A percentile compares a stretch with the other conserved stretches of the same genome.
Conservation (phyloP, 2,888 invertebrate species). For the Parnassius apollo region DNA sequence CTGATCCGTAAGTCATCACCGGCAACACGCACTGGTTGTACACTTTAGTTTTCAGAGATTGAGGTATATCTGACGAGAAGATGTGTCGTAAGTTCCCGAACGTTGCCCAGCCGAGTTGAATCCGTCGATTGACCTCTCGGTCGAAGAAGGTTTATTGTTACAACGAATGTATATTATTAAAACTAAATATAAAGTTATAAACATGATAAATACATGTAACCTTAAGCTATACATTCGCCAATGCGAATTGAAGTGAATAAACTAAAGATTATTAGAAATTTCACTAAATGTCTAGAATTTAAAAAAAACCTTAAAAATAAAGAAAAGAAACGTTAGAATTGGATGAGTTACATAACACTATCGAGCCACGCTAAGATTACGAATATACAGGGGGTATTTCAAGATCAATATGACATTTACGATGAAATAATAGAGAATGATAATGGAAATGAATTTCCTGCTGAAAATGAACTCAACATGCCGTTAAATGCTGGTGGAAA, state of each 20-base stretch:
- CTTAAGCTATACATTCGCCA: not conserved
- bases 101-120: too few relatives aligned
- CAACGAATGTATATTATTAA: too few relatives aligned
- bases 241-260: slow-evolving; percentile 11
- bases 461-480: slow-evolving; percentile 17
- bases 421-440: slow-evolving; percentile 10
- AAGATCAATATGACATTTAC: slow-evolving; percentile 25
- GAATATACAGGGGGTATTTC: slow-evolving; percentile 25
- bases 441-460: slow-evolving; percentile 5
- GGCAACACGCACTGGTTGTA: too few relatives aligned
- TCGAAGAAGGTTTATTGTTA: too few relatives aligned
- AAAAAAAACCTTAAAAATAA: slow-evolving; percentile 40
- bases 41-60: too few relatives aligned
- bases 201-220: too few relatives aligned
- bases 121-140: too few relatives aligned
- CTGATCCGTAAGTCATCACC: too few relatives aligned
- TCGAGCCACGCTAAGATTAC: slow-evolving; percentile 20
- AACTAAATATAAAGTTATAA: too few relatives aligned
- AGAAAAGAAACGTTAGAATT: slow-evolving; percentile 4
- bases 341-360: slow-evolving; percentile 12
- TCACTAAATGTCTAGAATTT: slow-evolving; percentile 42
- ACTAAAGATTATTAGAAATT: slow-evolving; percentile 48
- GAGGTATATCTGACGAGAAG: too few relatives aligned
- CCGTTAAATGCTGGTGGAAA: not conserved
- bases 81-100: too few relatives aligned